Evolutionary conservation across 2,888 invertebrate genomes (phyloP).

Genomic region (Agrypnus murinus): DNA sequence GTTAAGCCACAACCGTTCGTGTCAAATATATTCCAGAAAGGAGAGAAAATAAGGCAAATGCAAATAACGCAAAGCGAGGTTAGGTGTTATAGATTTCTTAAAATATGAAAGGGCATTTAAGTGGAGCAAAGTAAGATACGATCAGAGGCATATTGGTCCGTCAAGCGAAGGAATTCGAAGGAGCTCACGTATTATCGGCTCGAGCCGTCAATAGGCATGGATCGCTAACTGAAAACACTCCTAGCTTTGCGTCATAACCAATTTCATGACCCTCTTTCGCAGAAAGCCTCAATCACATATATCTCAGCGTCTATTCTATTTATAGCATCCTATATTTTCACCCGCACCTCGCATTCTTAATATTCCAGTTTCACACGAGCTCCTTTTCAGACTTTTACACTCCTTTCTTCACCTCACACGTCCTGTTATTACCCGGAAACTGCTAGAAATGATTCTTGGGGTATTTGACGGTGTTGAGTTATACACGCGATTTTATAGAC

Average conservation of each 20-base stretch:
- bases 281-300: constrained; percentile 65
- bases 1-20: background rate
- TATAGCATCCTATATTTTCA: constrained; percentile 64
- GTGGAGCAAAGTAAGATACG: constrained; percentile 45
- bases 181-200: constrained; percentile 66
- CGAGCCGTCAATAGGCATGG: constrained; percentile 62
- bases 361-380: constrained; percentile 61
- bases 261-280: constrained; percentile 63
- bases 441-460: constrained; percentile 60
- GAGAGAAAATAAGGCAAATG: constrained; percentile 17
- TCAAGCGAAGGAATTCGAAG: constrained; percentile 64
- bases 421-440: constrained; percentile 63
- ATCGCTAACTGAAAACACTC: constrained; percentile 66
- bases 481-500: constrained; percentile 57
- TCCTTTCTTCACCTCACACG: constrained; percentile 61
- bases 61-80: constrained; percentile 17
- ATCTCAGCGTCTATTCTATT: constrained; percentile 66
- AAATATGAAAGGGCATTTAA: constrained; percentile 52
- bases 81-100: constrained; percentile 46
- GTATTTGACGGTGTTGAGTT: constrained; percentile 45
- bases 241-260: constrained; percentile 64
- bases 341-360: constrained; percentile 63
- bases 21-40: constrained; percentile 14
- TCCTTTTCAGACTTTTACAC: constrained; percentile 58
- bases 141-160: constrained; percentile 64